phyloP scores from a whole-genome alignment of 1,140 invertebrate species.

The Carposina sasakii region DNA sequence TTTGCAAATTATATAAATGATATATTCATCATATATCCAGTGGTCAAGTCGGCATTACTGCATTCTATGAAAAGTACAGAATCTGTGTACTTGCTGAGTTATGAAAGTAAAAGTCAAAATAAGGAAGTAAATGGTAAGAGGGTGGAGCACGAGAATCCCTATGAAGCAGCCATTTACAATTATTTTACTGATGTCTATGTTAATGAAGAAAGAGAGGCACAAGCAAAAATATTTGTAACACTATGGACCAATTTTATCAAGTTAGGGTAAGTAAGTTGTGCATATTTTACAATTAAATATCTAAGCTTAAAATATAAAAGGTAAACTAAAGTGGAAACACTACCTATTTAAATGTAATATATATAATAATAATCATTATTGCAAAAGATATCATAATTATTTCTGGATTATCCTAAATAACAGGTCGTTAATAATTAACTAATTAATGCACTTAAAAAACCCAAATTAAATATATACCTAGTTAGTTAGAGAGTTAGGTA shows the following conservation, averaged over 20 bases:
- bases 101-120: conserved; percentile 24
- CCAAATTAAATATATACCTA: no score
- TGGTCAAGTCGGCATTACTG: conserved; percentile 37
- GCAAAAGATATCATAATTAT: no score
- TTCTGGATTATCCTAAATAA: no score
- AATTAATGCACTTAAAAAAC: no score
- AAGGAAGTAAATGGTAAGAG: background rate
- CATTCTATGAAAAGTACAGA: conserved; percentile 31
- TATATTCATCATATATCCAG: conserved; percentile 42
- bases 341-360: conserved; percentile 1
- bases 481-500: no score
- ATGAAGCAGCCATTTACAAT: background rate
- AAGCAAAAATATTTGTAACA: conserved; percentile 29
- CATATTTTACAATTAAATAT: no score
- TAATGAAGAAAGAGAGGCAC: conserved; percentile 14
- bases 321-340: no score
- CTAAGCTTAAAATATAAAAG: no score
- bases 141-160: background rate
- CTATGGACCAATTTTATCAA: conserved; percentile 51
- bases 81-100: conserved; percentile 49
- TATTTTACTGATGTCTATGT: conserved; percentile 10
- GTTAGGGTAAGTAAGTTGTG: conserved; percentile 50
- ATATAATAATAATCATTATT: no score
- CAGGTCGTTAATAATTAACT: no score
- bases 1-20: conserved; percentile 50